phyloP scores from a whole-genome alignment of 2,888 invertebrate species.

The Seira musarum region DNA sequence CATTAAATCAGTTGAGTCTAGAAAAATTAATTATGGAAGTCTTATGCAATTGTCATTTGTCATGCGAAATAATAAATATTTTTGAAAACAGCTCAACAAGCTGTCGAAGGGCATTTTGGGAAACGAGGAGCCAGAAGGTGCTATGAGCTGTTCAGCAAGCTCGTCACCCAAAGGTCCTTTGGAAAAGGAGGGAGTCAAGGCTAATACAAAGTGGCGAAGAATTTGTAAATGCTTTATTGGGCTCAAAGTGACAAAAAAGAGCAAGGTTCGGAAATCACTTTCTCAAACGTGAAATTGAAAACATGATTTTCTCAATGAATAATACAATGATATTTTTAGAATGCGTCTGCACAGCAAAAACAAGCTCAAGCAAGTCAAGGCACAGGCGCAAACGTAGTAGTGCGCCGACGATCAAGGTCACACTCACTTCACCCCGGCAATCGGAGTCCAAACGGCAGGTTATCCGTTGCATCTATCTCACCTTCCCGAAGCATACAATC shows the following conservation, averaged over 20 bases:
- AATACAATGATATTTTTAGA: neutral
- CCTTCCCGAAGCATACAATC: constrained; percentile 33
- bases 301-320: neutral
- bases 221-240: constrained; percentile 55
- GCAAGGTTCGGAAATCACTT: constrained; percentile 9
- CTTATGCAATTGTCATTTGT: too few species aligned
- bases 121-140: constrained; percentile 1
- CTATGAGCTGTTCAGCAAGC: neutral
- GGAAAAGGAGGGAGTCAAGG: constrained; percentile 15
- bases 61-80: too few species aligned
- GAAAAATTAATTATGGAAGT: too few species aligned
- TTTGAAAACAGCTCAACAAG: neutral
- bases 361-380: neutral
- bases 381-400: neutral
- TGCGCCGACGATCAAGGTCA: constrained; percentile 17
- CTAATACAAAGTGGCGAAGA: constrained; percentile 40
- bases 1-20: too few species aligned
- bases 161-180: neutral
- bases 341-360: neutral
- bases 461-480: constrained; percentile 27
- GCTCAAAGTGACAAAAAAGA: constrained; percentile 42
- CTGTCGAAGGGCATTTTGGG: constrained; percentile 30
- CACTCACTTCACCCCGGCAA: constrained; percentile 27
- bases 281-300: neutral
- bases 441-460: neutral